phyloP scores from a whole-genome alignment of 2,797 vertebrate genomes.

The Austrolebias charrua region DNA sequence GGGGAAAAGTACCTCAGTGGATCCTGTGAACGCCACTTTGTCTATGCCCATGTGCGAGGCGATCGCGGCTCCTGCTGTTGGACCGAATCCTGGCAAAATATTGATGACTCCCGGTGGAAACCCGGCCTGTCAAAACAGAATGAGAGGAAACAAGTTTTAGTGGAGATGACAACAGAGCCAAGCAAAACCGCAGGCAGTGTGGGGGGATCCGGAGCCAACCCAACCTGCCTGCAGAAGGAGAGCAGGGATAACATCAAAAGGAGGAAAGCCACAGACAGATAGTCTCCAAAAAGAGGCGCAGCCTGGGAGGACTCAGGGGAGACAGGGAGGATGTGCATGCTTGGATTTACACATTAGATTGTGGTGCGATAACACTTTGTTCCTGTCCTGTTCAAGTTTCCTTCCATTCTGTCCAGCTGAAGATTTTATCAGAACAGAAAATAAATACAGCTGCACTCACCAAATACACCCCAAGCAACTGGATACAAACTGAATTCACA shows the following conservation, averaged over 20 bases:
- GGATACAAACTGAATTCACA: constrained; percentile 9
- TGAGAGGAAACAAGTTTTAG: constrained; percentile 79
- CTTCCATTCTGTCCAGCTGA: constrained; percentile 18
- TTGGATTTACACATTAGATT: constrained; percentile 33
- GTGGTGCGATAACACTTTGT: constrained; percentile 25
- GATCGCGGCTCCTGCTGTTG: constrained; percentile 93
- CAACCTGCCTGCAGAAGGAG: constrained; percentile 71
- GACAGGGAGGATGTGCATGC: constrained; percentile 49
- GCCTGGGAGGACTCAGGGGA: constrained; percentile 36
- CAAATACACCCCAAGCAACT: not conserved
- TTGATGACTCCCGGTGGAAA: constrained; percentile 99
- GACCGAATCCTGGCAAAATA: constrained; percentile 98
- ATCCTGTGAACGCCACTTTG: constrained; percentile 99
- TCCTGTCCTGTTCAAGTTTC: constrained; percentile 32
- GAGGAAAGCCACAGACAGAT: constrained; percentile 67
- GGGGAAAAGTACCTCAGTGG: constrained; percentile 87
- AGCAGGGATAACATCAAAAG: constrained; percentile 74
- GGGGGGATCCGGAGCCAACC: constrained; percentile 76
- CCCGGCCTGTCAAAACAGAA: constrained; percentile 91
- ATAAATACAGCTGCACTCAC: not conserved
- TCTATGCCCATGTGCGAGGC: constrained; percentile 94
- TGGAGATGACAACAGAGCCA: constrained; percentile 79
- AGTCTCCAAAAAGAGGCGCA: constrained; percentile 67
- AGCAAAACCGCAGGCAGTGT: constrained; percentile 79
- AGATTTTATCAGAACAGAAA: not conserved